Percentiles rank a stretch among this genome's conserved stretches.
Conservation (phyloP, 2,888 invertebrate species). For the Drosophila yooni region DNA sequence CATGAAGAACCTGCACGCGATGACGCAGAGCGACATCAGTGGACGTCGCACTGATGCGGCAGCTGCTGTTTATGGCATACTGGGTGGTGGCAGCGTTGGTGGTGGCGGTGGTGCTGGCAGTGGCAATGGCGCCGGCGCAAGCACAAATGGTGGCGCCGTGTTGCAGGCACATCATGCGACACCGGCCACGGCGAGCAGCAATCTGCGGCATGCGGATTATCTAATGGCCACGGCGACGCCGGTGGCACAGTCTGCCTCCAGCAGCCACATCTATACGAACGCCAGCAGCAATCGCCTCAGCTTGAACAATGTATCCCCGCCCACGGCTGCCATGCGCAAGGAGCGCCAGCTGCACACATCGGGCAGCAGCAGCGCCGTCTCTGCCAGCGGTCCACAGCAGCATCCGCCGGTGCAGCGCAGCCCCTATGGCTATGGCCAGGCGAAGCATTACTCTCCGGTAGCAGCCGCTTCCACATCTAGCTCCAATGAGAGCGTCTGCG, state of each 20-base stretch:
- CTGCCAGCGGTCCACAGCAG: constrained; percentile 67
- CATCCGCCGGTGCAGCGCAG: constrained; percentile 80
- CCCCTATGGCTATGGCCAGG: constrained; percentile 80
- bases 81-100: constrained; percentile 26
- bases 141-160: constrained; percentile 69
- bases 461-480: constrained; percentile 89
- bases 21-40: constrained; percentile 84
- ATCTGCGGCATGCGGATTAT: constrained; percentile 81
- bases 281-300: constrained; percentile 75
- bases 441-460: constrained; percentile 82
- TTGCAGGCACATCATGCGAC: constrained; percentile 83
- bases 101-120: not conserved
- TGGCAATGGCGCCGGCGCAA: constrained; percentile 42
- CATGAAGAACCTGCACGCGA: constrained; percentile 82
- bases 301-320: constrained; percentile 82
- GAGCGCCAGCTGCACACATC: constrained; percentile 74
- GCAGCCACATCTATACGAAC: constrained; percentile 72
- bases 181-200: constrained; percentile 78
- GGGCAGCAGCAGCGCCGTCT: constrained; percentile 48
- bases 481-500: constrained; percentile 94
- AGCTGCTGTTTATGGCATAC: constrained; percentile 68
- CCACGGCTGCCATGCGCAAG: constrained; percentile 80
- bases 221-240: constrained; percentile 81
- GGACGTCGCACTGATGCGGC: constrained; percentile 73
- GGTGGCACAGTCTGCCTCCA: constrained; percentile 73